Evolutionary conservation across 2,888 invertebrate genomes (phyloP), one percentile per base, ranked within the genome.

Genomic region (Eurois occulta): DNA sequence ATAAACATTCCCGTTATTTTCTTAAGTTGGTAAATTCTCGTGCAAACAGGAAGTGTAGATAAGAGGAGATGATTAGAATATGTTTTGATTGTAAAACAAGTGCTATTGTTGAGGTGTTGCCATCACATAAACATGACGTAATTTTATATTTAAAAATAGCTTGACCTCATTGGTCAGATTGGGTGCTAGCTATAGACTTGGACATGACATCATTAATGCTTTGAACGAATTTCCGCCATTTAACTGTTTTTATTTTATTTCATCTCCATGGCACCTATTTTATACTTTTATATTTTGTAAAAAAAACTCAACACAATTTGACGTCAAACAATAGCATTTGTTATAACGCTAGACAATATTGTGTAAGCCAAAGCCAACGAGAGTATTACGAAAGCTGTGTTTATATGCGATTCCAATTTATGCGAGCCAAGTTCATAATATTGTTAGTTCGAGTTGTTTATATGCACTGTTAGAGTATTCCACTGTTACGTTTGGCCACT

Each of bases 371-470:
- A 95, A 95, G 92, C 90, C 89, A 93, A 94, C 91, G 91, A 93
- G 92, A 95, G 95, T 95, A 95, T 95, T 95, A 95, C 88, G 88
- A 89, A 88, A 87, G 90, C 91, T 94, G 92, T 94, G 91, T 92
- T 86, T 79, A 81, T 83, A 86, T 82, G 86, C 84, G 84, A 91
- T 93, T 92, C 89, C 90, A 91, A 88, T 88, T 74, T 79, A 70
- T 55, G 74, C 77, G 87, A 88, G 81, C 74, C 41, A 52, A 78
- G 78, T 69, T 75, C 70, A 77, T 75, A 66, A 78, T 86, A 80
- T 78, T 80, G 80, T 79, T 81, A 80, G 72, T 80, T 82, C 77
- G 71, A 84, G 77, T 79, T 84, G 80, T 78, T 80, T 69, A 68
- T 70, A 76, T 80, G 46, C 80, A 79, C 74, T 81, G 75, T 79